Evolutionary conservation across 1,140 invertebrate species (phyloP), one percentile per base, ranked within the genome.

Genomic region (Mamestra configurata): DNA sequence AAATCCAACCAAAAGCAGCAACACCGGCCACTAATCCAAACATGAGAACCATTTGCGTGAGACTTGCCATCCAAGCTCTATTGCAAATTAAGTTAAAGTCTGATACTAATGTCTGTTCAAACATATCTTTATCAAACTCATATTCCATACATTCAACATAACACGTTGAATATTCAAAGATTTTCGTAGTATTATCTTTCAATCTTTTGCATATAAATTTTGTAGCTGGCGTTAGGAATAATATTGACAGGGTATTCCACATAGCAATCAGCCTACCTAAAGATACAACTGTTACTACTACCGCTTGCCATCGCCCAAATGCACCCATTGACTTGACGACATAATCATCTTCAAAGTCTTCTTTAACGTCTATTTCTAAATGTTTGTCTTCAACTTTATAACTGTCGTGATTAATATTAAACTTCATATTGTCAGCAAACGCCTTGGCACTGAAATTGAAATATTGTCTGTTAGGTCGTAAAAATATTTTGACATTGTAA

Each of bases 61-160:
- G 84, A 79, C 84, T 89, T 15, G 83, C 80, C 27, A 89, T 40
- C 89, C 89, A 92, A 11, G 83, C 78, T 51, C 75, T 83, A 1
- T 87, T 81, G 55, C 90, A 92, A 37, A 91, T 88, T 31, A 90
- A 55, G 31, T 75, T 79, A 81, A 86, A 92, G 27, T 88, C 81
- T 22, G 87, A 84, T 77, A 90, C 86, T 6, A 92, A 40, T 24
- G 78, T 88, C 2, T 64, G 79, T 13, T 82, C 76, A 70, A 92
- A 87, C 0, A 86, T 76, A n/a, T 57, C 18, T 40, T 85, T 71
- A 13, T 78, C 55, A 77, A 86, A 86, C 11, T 78, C 77, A 61
- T 92, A 92, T 49, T 84, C 68, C 0, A 59, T 15, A 20, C 51
- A 53, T 1, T 7, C 18, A 3, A 0, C 0, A 6, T 53, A 53